Evolutionary conservation across 2,797 vertebrate species (phyloP), one percentile per base, ranked within the genome.

Genomic region (Acanthornis magna): DNA sequence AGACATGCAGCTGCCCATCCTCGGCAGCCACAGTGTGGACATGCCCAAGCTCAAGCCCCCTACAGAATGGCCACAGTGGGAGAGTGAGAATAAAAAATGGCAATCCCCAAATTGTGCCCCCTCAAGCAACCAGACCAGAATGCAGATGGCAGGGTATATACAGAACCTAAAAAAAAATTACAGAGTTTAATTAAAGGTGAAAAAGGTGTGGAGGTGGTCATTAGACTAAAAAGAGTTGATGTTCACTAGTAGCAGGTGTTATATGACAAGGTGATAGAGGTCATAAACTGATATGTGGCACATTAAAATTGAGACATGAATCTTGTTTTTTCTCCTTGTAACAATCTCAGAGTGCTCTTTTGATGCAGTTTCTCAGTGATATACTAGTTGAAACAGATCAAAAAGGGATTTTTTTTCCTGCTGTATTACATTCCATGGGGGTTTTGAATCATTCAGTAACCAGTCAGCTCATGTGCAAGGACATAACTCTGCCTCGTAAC

Each of bases 51-150:
- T 42, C 42, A 27, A 16, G 18, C n/a, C 85, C 30, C 67, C 80
- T 10, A 40, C 26, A 7, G 11, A 12, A 3, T 5, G 13, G 7
- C 40, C 70, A 13, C 1, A 0, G 2, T 1, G 16, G 19, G 45
- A 76, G 17, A 66, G 30, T 30, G 32, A 53, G 30, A 48, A 36
- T 2, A 36, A 55, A 82, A 84, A 83, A 20, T 19, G 22, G 7
- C 9, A 34, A 76, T 58, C 34, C 29, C 48, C 62, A 81, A 48
- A 45, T 2, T 13, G 15, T 34, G 40, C 43, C 66, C 76, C 29
- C 60, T 82, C 45, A n/a, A 50, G 53, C 32, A 54, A 72, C 30
- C 58, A 75, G 47, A 51, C 4, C 48, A 50, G 47, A 55, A 84
- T 19, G 42, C 32, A 85, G 48, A 61, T 18, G 14, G 55, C 53